phyloP scores from a whole-genome alignment of 2,113 vertebrate species.

The Solea senegalensis region DNA sequence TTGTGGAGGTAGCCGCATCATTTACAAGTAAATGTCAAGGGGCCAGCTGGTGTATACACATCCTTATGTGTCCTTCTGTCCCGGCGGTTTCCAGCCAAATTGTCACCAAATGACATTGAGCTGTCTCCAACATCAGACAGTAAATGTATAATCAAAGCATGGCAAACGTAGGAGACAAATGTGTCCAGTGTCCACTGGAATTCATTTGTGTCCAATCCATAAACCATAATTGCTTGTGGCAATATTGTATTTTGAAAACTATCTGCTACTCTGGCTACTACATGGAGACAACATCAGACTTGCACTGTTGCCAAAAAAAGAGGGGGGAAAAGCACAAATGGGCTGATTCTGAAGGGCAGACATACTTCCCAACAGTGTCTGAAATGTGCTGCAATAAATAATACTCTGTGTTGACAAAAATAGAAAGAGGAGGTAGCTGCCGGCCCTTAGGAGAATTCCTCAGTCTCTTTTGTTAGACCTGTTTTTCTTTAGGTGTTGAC shows the following conservation, averaged over 20 bases:
- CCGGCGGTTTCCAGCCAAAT: constrained; percentile 20
- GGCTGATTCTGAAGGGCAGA: constrained; percentile 7
- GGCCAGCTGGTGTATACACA: constrained; percentile 40
- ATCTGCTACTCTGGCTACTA: neutral
- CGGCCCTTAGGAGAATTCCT: neutral
- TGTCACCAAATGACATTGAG: constrained; percentile 26
- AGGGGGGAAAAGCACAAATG: neutral
- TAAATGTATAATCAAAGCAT: constrained; percentile 22
- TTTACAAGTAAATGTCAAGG: constrained; percentile 25
- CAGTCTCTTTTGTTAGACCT: constrained; percentile 2
- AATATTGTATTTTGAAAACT: neutral
- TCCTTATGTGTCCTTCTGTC: constrained; percentile 11
- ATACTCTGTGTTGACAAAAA: neutral
- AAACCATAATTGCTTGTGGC: constrained; percentile 11
- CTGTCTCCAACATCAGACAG: constrained; percentile 25
- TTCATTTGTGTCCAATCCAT: constrained; percentile 16
- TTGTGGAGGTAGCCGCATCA: constrained; percentile 19
- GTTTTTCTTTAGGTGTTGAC: neutral
- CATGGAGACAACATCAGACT: neutral
- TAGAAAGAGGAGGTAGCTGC: neutral
- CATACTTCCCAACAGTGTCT: neutral
- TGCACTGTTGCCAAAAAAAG: neutral
- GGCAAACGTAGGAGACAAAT: constrained; percentile 4
- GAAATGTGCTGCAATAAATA: constrained; percentile 8
- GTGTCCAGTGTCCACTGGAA: constrained; percentile 4